Conservation (phyloP, 2,888 invertebrate species). For the Microplitis manilae region DNA sequence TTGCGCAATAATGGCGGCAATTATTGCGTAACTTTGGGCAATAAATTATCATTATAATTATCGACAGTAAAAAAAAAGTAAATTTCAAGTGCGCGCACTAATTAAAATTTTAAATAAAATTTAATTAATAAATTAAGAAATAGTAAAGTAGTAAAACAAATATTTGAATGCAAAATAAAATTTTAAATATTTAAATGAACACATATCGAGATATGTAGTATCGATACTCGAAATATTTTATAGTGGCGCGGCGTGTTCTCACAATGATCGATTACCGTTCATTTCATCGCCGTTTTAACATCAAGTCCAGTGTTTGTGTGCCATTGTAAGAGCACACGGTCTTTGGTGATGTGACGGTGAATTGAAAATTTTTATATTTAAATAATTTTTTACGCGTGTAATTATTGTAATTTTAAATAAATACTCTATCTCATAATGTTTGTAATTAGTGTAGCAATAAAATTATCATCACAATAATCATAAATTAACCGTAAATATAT, state of each 20-base stretch:
- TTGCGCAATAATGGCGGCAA: too few relatives aligned
- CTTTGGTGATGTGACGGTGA: neutral
- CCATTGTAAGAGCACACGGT: constrained; percentile 13
- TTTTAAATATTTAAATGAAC: neutral
- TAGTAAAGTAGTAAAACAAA: neutral
- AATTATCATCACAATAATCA: neutral
- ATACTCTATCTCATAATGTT: neutral
- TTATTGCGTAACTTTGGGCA: too few relatives aligned
- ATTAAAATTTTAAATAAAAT: too few relatives aligned
- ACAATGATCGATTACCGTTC: constrained; percentile 36
- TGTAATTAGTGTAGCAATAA: neutral
- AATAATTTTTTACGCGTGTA: neutral
- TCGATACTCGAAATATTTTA: neutral
- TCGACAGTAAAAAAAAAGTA: too few relatives aligned
- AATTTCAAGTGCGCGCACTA: too few relatives aligned
- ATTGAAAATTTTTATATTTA: neutral
- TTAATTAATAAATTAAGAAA: too few relatives aligned
- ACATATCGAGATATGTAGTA: neutral
- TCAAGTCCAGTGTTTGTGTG: constrained; percentile 3
- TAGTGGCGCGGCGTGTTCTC: constrained; percentile 5
- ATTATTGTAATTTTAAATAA: neutral
- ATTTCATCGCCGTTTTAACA: constrained; percentile 10
- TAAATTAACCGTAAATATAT: neutral
- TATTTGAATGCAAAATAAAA: neutral
- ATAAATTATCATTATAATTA: too few relatives aligned